phyloP scores from a whole-genome alignment of 1,140 invertebrate species.

The Heterodera schachtii region DNA sequence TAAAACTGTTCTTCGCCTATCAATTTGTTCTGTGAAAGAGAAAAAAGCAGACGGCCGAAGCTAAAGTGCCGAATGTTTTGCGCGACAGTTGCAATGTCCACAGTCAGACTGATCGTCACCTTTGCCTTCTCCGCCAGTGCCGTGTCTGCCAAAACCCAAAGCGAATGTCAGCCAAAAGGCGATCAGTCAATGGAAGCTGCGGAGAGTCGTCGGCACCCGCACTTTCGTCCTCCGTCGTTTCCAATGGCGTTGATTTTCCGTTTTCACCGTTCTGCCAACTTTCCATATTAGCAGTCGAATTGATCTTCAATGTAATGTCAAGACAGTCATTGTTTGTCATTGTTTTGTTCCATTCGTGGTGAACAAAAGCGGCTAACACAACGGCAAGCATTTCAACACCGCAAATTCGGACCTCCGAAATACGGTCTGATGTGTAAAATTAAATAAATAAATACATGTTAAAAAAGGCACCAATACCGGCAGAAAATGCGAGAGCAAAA shows the following conservation, averaged over 20 bases:
- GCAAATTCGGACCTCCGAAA: constrained; percentile 36
- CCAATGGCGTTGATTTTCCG: not conserved
- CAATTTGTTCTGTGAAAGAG: not conserved
- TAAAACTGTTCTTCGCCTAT: constrained; percentile 23
- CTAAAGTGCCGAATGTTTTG: constrained; percentile 8
- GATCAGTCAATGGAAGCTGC: constrained; percentile 28
- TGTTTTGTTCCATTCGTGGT: constrained; percentile 18
- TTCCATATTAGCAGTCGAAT: not conserved
- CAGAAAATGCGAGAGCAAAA: constrained; percentile 36
- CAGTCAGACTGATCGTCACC: not conserved
- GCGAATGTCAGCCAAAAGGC: constrained; percentile 30
- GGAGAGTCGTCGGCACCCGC: not conserved
- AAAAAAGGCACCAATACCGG: constrained; percentile 29
- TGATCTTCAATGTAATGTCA: not conserved
- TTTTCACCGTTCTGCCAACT: not conserved
- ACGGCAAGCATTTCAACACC: constrained; percentile 25
- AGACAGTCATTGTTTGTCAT: not conserved
- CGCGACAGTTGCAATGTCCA: not conserved
- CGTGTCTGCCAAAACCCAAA: constrained; percentile 35
- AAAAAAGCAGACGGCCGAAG: constrained; percentile 34
- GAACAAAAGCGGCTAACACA: constrained; percentile 25
- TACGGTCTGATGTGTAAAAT: constrained; percentile 21
- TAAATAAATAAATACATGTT: not conserved
- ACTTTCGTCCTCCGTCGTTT: not conserved
- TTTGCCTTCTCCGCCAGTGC: constrained; percentile 35